Evolutionary conservation across 2,888 invertebrate species (phyloP).

Genomic region (Machimus atricapillus): DNA sequence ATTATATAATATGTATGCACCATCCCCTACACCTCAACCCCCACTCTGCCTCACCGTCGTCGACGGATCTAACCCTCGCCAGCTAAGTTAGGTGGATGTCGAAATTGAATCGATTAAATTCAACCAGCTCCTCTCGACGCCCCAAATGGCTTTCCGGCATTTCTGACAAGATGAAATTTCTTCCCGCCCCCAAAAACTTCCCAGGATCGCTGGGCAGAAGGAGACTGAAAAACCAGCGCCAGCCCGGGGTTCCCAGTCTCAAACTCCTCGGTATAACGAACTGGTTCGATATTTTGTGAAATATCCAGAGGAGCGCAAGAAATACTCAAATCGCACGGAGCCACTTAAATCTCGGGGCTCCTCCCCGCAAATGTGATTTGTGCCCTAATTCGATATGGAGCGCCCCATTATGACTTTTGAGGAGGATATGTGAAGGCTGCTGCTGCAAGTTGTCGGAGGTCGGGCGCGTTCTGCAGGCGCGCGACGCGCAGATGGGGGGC

Average conservation of each 20-base stretch:
- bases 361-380: constrained; percentile 27
- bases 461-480: background rate
- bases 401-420: constrained; percentile 9
- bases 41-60: background rate
- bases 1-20: background rate
- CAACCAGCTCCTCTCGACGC: background rate
- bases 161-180: background rate
- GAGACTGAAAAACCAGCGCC: background rate
- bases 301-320: background rate
- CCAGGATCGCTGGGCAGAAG: background rate
- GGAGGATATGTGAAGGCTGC: background rate
- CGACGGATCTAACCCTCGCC: background rate
- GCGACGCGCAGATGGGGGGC: background rate
- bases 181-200: background rate
- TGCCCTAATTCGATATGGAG: constrained; percentile 15
- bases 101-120: constrained; percentile 27
- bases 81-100: background rate
- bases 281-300: constrained; percentile 6
- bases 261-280: background rate
- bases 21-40: background rate
- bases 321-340: background rate
- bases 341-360: background rate
- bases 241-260: background rate
- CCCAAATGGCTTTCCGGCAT: constrained; percentile 3
- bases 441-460: background rate